phyloP scores from a whole-genome alignment of 2,888 invertebrate genomes.

The Lottia scabra region DNA sequence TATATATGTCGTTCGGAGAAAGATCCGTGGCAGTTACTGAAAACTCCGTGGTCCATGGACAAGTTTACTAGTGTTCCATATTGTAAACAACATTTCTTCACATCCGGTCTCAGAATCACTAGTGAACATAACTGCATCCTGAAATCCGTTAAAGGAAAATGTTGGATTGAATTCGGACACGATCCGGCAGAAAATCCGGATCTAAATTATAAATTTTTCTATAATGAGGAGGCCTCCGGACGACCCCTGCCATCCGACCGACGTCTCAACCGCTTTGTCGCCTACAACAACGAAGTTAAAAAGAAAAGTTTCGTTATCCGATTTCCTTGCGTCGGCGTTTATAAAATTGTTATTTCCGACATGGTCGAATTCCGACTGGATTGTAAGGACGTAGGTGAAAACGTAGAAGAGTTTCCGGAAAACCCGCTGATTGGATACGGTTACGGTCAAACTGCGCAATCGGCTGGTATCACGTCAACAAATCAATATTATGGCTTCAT shows the following conservation, averaged over 20 bases:
- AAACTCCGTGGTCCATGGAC: conserved; percentile 24
- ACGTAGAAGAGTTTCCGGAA: conserved; percentile 46
- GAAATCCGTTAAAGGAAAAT: conserved; percentile 27
- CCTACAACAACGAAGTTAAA: conserved; percentile 19
- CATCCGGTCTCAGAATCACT: conserved; percentile 25
- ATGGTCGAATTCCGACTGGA: conserved; percentile 53
- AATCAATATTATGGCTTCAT: conserved; percentile 38
- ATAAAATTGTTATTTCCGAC: conserved; percentile 7
- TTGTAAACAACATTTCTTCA: conserved; percentile 28
- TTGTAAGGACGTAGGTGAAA: conserved; percentile 36
- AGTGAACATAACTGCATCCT: conserved; percentile 28
- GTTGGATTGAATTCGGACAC: conserved; percentile 24
- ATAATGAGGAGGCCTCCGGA: conserved; percentile 16
- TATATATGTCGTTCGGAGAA: conserved; percentile 36
- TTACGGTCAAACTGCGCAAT: conserved; percentile 35
- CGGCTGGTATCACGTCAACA: conserved; percentile 44
- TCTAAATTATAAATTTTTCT: conserved; percentile 31
- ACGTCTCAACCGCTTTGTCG: conserved; percentile 20
- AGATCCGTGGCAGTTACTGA: conserved; percentile 34
- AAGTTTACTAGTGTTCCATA: conserved; percentile 27
- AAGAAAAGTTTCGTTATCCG: conserved; percentile 25
- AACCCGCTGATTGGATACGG: conserved; percentile 53
- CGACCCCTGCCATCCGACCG: conserved; percentile 12
- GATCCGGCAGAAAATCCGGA: conserved; percentile 12
- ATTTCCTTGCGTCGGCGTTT: conserved; percentile 20